These are phyloP conservation scores for Ylistrum balloti DNA, from an alignment of 1,140 invertebrate species.

Conservation along the genomic window DNA sequence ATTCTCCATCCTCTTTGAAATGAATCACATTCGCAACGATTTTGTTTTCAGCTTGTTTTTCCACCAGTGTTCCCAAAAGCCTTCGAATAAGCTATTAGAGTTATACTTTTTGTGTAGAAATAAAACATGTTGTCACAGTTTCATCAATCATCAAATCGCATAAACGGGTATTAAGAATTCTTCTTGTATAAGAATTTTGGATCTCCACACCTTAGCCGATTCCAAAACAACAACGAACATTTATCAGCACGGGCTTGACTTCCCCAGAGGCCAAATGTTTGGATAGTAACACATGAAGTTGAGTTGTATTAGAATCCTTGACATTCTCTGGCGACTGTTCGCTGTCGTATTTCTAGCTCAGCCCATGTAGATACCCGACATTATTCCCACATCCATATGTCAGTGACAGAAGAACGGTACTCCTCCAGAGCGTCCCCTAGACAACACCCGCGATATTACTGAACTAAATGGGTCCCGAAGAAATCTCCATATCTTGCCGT, in stretches of 20 bases:
- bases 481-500: no score
- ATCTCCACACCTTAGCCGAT: background rate
- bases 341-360: background rate
- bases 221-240: background rate
- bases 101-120: no score
- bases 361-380: background rate
- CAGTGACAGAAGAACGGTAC: background rate
- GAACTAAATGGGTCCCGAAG: no score
- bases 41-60: no score
- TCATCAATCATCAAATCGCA: no score
- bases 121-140: no score
- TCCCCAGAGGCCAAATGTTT: background rate
- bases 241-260: background rate
- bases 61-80: no score
- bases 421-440: background rate
- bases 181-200: background rate
- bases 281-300: background rate
- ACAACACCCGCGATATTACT: no score
- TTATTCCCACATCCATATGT: background rate
- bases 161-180: no score
- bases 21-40: no score
- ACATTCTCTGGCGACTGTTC: background rate
- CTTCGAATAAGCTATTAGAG: no score
- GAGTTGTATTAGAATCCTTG: background rate
- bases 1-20: no score